phyloP scores from a whole-genome alignment of 2,797 vertebrate genomes.

The Ctenosaura bakeri region DNA sequence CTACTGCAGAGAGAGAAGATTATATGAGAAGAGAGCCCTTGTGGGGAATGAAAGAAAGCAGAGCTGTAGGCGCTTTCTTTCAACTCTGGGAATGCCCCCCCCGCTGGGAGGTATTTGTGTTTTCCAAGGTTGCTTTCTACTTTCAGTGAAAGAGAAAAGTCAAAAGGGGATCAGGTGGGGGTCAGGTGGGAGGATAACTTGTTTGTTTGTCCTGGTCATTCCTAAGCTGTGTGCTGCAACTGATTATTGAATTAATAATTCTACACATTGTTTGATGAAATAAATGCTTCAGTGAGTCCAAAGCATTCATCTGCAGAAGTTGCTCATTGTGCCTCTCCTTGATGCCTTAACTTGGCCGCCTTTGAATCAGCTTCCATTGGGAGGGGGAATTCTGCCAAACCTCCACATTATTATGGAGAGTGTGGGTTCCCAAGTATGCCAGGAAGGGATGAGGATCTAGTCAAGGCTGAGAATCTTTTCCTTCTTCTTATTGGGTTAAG shows the following conservation, averaged over 20 bases:
- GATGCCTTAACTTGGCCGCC: neutral
- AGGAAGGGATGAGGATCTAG: neutral
- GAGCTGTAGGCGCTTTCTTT: neutral
- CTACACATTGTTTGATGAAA: neutral
- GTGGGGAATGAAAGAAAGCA: neutral
- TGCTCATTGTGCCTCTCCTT: neutral
- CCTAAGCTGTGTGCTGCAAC: neutral
- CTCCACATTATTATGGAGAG: neutral
- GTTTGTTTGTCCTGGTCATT: neutral
- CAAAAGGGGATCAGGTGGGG: neutral
- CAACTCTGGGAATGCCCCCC: neutral
- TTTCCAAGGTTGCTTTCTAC: neutral
- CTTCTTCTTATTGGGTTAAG: neutral
- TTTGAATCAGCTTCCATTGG: neutral
- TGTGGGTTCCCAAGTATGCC: neutral
- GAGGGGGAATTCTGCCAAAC: neutral
- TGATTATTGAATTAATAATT: neutral
- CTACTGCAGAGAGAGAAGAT: neutral
- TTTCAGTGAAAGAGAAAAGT: neutral
- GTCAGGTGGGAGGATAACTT: neutral
- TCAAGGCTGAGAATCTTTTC: neutral
- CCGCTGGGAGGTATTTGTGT: neutral
- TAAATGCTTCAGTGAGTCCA: neutral
- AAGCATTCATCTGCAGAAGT: neutral
- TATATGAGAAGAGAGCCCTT: neutral